Evolutionary conservation across 1,140 invertebrate genomes (phyloP).

Genomic region (Papilio helenus): DNA sequence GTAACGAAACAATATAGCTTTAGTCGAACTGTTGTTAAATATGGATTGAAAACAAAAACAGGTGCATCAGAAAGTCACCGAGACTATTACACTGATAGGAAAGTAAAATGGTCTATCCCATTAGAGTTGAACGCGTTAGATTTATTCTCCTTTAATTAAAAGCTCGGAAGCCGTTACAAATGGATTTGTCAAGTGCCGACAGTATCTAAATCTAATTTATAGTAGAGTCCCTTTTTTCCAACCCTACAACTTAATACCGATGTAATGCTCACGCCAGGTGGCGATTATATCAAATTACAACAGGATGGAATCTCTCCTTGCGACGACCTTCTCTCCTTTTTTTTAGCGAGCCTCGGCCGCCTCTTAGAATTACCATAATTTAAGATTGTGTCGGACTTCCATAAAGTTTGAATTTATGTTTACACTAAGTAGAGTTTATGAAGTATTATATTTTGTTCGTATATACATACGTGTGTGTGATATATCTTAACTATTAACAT

Average conservation of each 20-base stretch:
- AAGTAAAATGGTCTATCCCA: neutral
- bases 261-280: conserved; percentile 57
- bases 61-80: neutral
- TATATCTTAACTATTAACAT: too few species aligned
- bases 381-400: conserved; percentile 26
- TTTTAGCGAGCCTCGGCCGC: neutral
- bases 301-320: conserved; percentile 41
- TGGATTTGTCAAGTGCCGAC: conserved; percentile 57
- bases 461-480: too few species aligned
- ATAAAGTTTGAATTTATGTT: conserved; percentile 17
- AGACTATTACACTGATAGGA: neutral
- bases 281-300: conserved; percentile 68
- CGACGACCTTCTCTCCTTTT: conserved; percentile 35
- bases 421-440: neutral
- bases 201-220: conserved; percentile 65
- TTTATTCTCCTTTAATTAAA: conserved; percentile 19
- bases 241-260: conserved; percentile 53
- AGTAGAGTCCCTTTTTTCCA: conserved; percentile 59
- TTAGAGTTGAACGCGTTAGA: neutral
- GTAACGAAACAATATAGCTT: neutral
- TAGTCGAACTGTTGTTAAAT: neutral
- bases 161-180: conserved; percentile 49
- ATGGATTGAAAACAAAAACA: neutral
- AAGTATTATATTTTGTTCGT: neutral
- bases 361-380: conserved; percentile 32